A percentile compares a stretch with the other conserved stretches of the same genome.
phyloP scores from a whole-genome alignment of 2,113 vertebrate species.

The Alectura lathami region DNA sequence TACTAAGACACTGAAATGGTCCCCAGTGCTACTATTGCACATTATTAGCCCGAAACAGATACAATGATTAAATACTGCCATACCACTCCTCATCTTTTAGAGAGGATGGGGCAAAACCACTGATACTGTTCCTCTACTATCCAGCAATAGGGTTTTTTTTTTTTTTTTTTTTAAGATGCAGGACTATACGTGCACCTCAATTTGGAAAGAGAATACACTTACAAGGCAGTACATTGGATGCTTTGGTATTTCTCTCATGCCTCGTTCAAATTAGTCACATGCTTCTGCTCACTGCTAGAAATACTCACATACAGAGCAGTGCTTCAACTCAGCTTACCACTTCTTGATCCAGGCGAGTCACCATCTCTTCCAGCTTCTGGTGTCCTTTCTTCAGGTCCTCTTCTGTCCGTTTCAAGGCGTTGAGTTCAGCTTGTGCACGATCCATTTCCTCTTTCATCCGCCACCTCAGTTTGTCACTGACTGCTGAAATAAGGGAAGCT shows the following conservation, averaged over 20 bases:
- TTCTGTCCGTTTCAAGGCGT: slow-evolving; percentile 94
- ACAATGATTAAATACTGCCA: neutral
- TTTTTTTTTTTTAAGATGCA: neutral
- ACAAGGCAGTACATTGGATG: neutral
- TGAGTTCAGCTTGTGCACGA: slow-evolving; percentile 94
- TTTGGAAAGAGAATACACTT: neutral
- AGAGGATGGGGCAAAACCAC: neutral
- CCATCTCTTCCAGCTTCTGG: slow-evolving; percentile 97
- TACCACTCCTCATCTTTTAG: neutral
- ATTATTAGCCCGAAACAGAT: neutral
- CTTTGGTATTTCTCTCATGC: neutral
- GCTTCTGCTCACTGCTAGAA: neutral
- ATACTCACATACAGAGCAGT: neutral
- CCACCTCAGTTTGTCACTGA: slow-evolving; percentile 97
- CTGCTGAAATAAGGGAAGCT: slow-evolving; percentile 94
- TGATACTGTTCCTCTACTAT: neutral
- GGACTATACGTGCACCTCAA: neutral
- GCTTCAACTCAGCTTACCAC: slow-evolving; percentile 82
- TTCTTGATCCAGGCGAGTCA: slow-evolving; percentile 95
- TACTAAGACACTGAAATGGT: neutral
- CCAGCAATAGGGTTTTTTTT: no score
- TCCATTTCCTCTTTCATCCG: slow-evolving; percentile 99
- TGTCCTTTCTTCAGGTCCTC: slow-evolving; percentile 98
- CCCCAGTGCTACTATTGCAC: neutral
- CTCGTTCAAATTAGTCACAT: neutral